phyloP scores from a whole-genome alignment of 2,113 vertebrate species.

The Amblyornis subalaris region DNA sequence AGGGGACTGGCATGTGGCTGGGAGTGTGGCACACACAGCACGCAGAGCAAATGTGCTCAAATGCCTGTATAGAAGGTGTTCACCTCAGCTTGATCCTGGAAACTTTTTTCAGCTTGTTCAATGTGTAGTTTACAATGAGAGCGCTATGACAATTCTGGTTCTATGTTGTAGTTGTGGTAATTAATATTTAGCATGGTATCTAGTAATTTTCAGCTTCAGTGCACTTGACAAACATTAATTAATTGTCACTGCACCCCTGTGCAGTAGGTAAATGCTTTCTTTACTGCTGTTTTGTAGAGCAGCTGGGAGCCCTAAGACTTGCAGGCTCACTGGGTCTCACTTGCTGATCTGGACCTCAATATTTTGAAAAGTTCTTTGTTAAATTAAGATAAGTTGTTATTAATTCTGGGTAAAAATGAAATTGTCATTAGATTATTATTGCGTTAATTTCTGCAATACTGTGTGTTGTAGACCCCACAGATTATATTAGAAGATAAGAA shows the following conservation, averaged over 20 bases:
- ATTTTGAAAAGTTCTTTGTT: conserved; percentile 32
- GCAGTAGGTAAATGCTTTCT: conserved; percentile 32
- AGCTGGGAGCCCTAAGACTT: not conserved
- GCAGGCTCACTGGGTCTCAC: not conserved
- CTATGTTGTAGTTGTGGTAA: not conserved
- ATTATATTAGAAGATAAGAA: conserved; percentile 46
- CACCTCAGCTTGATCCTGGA: not conserved
- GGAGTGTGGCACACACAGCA: fast-evolving
- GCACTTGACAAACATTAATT: conserved; percentile 58
- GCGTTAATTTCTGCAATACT: conserved; percentile 27
- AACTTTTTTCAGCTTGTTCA: not conserved
- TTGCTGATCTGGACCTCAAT: not conserved
- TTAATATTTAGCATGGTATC: conserved; percentile 59
- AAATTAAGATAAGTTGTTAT: conserved; percentile 39
- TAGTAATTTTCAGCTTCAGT: conserved; percentile 53
- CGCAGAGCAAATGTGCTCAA: fast-evolving
- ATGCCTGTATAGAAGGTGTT: fast-evolving
- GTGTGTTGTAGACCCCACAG: conserved; percentile 5
- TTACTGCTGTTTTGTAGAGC: not conserved
- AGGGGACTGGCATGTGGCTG: fast-evolving
- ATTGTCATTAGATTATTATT: conserved; percentile 32
- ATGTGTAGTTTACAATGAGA: not conserved
- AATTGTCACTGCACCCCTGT: conserved; percentile 40
- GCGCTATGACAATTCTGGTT: not conserved
- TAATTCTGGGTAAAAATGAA: conserved; percentile 4